Conservation (phyloP, 2,113 vertebrate genomes). For the Megaleporinus macrocephalus region DNA sequence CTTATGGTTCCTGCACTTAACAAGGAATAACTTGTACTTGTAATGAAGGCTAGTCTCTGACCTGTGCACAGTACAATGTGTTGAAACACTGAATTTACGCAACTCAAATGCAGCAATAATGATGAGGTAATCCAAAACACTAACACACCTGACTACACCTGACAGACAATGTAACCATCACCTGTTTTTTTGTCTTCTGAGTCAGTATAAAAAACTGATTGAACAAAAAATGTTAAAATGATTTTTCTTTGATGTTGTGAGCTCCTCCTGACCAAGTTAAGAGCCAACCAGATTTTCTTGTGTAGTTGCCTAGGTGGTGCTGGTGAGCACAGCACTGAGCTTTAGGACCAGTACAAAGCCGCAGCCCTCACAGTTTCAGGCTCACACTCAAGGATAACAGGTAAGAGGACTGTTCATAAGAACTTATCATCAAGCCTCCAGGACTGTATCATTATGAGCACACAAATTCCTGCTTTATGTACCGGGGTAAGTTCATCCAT, state of each 20-base stretch:
- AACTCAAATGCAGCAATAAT: not conserved
- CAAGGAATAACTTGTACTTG: too few species aligned
- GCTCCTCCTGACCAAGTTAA: slow-evolving; percentile 27
- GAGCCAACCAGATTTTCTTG: slow-evolving; percentile 48
- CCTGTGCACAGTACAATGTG: not conserved
- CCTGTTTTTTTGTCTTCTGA: not conserved
- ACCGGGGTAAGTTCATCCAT: slow-evolving; percentile 31
- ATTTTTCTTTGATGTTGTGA: not conserved
- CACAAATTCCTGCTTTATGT: slow-evolving; percentile 1
- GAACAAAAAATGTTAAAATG: not conserved
- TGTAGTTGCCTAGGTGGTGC: slow-evolving; percentile 56
- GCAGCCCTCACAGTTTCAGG: slow-evolving; percentile 35
- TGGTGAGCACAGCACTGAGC: slow-evolving; percentile 47
- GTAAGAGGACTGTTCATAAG: slow-evolving; percentile 43
- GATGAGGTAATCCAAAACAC: too few species aligned
- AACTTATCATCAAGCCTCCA: slow-evolving; percentile 25
- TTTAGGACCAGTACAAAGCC: slow-evolving; percentile 40
- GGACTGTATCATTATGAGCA: slow-evolving; percentile 16
- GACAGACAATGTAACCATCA: not conserved
- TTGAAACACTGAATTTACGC: not conserved
- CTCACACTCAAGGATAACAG: slow-evolving; percentile 51
- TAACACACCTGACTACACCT: not conserved
- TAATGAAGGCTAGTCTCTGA: not conserved
- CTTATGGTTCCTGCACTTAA: too few species aligned
- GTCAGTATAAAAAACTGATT: not conserved